Evolutionary conservation across 2,888 invertebrate species (phyloP).

Genomic region (Nipponacmea schrenckii): DNA sequence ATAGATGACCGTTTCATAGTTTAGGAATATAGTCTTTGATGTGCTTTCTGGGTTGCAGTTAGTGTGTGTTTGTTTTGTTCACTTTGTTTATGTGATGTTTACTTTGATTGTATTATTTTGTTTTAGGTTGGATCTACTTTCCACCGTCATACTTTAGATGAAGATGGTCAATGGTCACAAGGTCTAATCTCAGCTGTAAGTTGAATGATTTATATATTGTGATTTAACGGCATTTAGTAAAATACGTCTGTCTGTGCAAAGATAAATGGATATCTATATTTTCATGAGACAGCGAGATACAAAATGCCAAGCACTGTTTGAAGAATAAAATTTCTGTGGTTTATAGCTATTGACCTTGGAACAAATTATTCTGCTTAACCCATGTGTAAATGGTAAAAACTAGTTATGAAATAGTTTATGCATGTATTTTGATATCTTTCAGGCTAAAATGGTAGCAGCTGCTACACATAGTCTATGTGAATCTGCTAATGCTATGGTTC

Average conservation of each 20-base stretch:
- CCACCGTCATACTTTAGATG: slow-evolving; percentile 57
- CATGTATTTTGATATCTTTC: not conserved
- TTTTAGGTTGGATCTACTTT: slow-evolving; percentile 71
- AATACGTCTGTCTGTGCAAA: not conserved
- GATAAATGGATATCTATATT: not conserved
- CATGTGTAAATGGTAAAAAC: not conserved
- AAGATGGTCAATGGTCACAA: slow-evolving; percentile 97
- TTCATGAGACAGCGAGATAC: not conserved
- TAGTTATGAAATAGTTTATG: no score
- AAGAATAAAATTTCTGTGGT: not conserved
- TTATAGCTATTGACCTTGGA: no score
- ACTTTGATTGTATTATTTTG: not conserved
- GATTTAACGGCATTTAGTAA: not conserved
- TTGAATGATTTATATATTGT: slow-evolving; percentile 17
- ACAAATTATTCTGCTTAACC: not conserved
- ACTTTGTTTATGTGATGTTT: no score
- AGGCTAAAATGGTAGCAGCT: slow-evolving; percentile 92
- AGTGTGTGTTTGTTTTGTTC: no score
- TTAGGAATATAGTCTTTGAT: no score
- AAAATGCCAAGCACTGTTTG: no score
- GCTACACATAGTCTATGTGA: slow-evolving; percentile 98
- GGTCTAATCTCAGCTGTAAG: slow-evolving; percentile 87
- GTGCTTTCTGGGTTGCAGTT: no score
- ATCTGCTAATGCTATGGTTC: slow-evolving; percentile 95
- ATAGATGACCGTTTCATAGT: no score